A percentile compares a stretch with the other conserved stretches of the same genome.
These are phyloP conservation scores for Pammene aurita DNA, from an alignment of 2,888 invertebrate species.

Conservation along the genomic window DNA sequence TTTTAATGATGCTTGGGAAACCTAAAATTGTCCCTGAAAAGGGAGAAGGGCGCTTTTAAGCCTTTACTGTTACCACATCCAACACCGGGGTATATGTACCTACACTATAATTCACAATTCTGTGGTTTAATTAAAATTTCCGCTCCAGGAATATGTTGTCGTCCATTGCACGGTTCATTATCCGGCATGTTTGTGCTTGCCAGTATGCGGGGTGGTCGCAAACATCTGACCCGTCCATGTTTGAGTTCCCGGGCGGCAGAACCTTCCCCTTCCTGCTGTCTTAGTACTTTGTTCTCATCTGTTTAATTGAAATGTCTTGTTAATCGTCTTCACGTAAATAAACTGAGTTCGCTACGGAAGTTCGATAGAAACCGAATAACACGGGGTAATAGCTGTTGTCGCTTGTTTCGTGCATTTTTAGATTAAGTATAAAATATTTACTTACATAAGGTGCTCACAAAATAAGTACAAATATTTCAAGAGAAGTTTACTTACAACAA, in stretches of 20 bases:
- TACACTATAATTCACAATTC: background rate
- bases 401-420: slow-evolving; percentile 14
- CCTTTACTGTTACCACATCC: no score
- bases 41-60: no score
- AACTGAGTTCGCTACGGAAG: slow-evolving; percentile 25
- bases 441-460: no score
- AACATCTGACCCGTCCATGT: slow-evolving; percentile 36
- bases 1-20: no score
- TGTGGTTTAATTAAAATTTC: slow-evolving; percentile 15
- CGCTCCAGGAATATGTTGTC: background rate
- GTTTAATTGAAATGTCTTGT: slow-evolving; percentile 41
- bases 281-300: slow-evolving; percentile 36
- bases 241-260: slow-evolving; percentile 37
- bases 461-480: no score
- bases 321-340: slow-evolving; percentile 35
- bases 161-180: slow-evolving; percentile 21
- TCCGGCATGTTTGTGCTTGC: slow-evolving; percentile 17
- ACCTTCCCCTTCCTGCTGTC: slow-evolving; percentile 30
- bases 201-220: slow-evolving; percentile 38
- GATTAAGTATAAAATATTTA: background rate
- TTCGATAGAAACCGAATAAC: no score
- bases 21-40: no score
- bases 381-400: slow-evolving; percentile 8
- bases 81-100: no score
- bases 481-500: no score